A percentile compares a stretch with the other conserved stretches of the same genome.
Conservation (phyloP, 2,113 vertebrate species). For the Oncorhynchus nerka region DNA sequence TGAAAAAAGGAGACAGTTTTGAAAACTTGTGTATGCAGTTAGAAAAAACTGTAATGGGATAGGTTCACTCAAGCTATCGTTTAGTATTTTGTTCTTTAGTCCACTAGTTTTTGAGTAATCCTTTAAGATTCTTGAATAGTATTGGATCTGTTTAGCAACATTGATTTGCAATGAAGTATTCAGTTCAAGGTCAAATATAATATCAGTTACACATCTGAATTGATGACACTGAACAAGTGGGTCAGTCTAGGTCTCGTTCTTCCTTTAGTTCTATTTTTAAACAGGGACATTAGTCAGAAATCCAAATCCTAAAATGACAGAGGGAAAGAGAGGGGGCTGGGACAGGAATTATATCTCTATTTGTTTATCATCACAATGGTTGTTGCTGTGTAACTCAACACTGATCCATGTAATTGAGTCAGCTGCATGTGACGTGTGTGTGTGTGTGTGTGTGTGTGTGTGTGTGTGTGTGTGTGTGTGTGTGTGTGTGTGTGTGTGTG, state of each 20-base stretch:
- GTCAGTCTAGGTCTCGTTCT: neutral
- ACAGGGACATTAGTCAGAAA: neutral
- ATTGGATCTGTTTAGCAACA: neutral
- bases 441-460: neutral
- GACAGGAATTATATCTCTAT: neutral
- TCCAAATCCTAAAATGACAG: conserved; percentile 23
- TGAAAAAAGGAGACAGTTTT: too few species aligned
- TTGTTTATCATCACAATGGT: conserved; percentile 30
- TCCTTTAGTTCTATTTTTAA: conserved; percentile 51
- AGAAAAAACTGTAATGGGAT: too few species aligned
- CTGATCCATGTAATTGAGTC: conserved; percentile 20
- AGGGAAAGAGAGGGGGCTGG: conserved; percentile 15
- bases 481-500: neutral
- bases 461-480: neutral
- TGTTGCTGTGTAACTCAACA: conserved; percentile 39
- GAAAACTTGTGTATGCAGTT: too few species aligned
- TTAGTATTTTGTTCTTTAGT: too few species aligned
- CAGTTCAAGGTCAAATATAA: neutral
- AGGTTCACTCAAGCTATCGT: too few species aligned
- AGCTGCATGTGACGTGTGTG: conserved; percentile 20
- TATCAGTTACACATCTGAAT: too few species aligned
- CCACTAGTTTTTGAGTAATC: neutral
- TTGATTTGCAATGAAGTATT: neutral
- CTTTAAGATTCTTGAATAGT: neutral
- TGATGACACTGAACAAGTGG: too few species aligned